Evolutionary conservation across 2,113 vertebrate genomes (phyloP), one percentile per base, ranked within the genome.

Genomic region (Charadrius vociferus): DNA sequence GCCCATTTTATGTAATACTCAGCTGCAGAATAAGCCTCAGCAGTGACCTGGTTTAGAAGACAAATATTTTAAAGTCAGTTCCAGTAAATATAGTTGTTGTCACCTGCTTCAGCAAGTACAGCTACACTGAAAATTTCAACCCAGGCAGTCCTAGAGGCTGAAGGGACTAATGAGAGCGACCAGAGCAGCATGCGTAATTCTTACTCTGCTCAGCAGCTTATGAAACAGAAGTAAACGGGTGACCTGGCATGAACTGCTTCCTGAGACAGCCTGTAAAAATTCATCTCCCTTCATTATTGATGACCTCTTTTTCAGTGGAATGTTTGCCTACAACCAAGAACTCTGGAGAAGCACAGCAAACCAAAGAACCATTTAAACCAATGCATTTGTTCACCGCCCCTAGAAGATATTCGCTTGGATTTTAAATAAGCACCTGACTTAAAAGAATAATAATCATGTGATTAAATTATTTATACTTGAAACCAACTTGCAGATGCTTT

Each of bases 271-370:
- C 68, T 49, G 84, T 45, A 81, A 91, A 92, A 82, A 56, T 37
- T 89, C 59, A 55, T 81, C 77, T 45, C 1, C 0, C 72, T 95
- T 92, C 88, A 96, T 92, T 97, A 95, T 41, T 91, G 82, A 95
- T 94, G 85, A 50, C 66, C 92, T 90, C 88, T 78, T 96, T 85
- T 77, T 30, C 55, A 71, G 77, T 41, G 43, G 86, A 90, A n/a
- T n/a, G 66, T 34, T 85, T 94, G 92, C 83, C 78, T 63, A 58
- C 72, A 77, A 72, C 68, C 81, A 87, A 78, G 79, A 94, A 52
- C 24, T 43, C 56, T 10, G 68, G 45, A 90, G 91, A 34, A 93
- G 61, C 70, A 47, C 27, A 62, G 56, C 43, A 75, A 75, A 61
- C 61, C 39, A 39, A 81, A 70, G 61, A 74, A 36, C 1, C 5